Evolutionary conservation across 2,888 invertebrate genomes (phyloP).

Genomic region (Muschampia plurimacula): DNA sequence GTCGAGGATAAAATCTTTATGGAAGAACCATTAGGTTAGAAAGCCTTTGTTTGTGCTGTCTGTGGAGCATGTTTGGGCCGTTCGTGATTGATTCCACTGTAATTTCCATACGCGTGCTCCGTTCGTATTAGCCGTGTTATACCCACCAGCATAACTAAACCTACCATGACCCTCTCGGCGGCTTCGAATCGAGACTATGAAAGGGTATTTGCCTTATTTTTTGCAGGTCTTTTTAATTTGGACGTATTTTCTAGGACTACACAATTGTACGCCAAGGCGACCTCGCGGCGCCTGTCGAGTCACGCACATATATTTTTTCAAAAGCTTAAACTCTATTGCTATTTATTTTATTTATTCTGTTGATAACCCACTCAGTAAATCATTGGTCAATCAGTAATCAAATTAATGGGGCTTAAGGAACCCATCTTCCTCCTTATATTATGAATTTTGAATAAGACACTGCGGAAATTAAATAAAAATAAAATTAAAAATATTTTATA

Average conservation of each 20-base stretch:
- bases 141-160: slow-evolving; percentile 61
- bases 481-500: too few species aligned
- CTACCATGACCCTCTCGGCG: slow-evolving; percentile 45
- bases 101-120: slow-evolving; percentile 84
- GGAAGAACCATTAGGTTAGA: slow-evolving; percentile 67
- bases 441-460: background rate
- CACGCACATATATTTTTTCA: slow-evolving; percentile 81
- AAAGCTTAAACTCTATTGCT: slow-evolving; percentile 69
- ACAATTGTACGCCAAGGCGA: slow-evolving; percentile 76
- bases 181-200: slow-evolving; percentile 39
- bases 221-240: slow-evolving; percentile 60
- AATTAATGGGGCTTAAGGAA: slow-evolving; percentile 14
- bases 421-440: background rate
- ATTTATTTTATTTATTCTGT: slow-evolving; percentile 23
- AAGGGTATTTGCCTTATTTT: slow-evolving; percentile 55
- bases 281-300: slow-evolving; percentile 83
- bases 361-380: slow-evolving; percentile 20
- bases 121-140: slow-evolving; percentile 81
- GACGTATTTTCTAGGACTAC: slow-evolving; percentile 69
- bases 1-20: slow-evolving; percentile 64
- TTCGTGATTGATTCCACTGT: slow-evolving; percentile 83
- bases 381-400: background rate
- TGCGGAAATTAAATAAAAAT: too few species aligned
- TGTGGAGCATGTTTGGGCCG: slow-evolving; percentile 71
- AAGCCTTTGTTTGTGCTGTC: slow-evolving; percentile 74